phyloP scores from a whole-genome alignment of 2,888 invertebrate genomes.

The Caenorhabditis sp. region DNA sequence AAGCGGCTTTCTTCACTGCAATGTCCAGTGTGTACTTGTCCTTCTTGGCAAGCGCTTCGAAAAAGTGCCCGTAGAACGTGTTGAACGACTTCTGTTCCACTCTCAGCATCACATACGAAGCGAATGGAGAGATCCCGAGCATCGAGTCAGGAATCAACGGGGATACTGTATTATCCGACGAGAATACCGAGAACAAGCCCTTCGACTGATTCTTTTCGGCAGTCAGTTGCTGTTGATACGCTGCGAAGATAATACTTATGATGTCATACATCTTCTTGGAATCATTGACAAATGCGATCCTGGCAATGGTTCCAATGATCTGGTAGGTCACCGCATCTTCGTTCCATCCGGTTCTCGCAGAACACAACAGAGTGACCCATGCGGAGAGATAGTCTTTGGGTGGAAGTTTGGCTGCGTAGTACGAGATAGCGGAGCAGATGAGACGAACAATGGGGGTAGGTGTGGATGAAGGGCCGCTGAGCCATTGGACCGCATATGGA shows the following conservation, averaged over 20 bases:
- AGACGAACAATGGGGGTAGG: conserved; percentile 78
- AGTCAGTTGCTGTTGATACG: conserved; percentile 70
- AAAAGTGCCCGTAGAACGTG: conserved; percentile 71
- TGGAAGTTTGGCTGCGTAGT: conserved; percentile 54
- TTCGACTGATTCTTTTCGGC: conserved; percentile 68
- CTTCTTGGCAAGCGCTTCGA: conserved; percentile 73
- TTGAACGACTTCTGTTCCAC: conserved; percentile 73
- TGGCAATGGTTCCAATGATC: conserved; percentile 66
- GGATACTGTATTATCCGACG: conserved; percentile 73
- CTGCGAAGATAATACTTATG: conserved; percentile 64
- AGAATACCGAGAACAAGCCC: conserved; percentile 76
- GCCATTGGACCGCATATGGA: conserved; percentile 77
- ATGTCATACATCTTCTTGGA: conserved; percentile 68
- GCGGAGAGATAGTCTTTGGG: conserved; percentile 63
- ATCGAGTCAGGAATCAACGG: conserved; percentile 71
- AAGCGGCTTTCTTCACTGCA: conserved; percentile 76
- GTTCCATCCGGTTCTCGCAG: conserved; percentile 65
- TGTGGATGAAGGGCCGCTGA: conserved; percentile 76
- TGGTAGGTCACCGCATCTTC: conserved; percentile 67
- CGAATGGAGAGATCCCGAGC: conserved; percentile 70
- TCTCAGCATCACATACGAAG: conserved; percentile 74
- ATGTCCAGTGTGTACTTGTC: conserved; percentile 71
- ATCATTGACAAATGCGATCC: conserved; percentile 75
- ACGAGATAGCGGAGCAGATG: conserved; percentile 74
- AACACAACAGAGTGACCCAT: conserved; percentile 67